Base-by-base conservation (phyloP, 2,113 vertebrate species). In the Rallus limicola region DNA sequence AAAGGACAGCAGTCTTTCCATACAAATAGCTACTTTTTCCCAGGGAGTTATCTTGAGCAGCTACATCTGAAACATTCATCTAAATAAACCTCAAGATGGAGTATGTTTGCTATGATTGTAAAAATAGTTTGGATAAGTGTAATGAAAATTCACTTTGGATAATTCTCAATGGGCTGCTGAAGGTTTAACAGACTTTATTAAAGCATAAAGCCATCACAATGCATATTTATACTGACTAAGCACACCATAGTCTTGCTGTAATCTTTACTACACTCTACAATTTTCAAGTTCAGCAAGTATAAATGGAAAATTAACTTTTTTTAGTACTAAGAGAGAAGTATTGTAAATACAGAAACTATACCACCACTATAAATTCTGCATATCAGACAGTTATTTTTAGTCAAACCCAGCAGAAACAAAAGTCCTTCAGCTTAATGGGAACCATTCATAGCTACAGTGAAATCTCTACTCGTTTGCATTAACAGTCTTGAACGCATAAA, bases 291-390 rank as follows among this genome's bases (percentile, higher is more conserved):
- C 58, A 85, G 67, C 63, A 53, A 72, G 93, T 60, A 56, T 29
- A 88, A 86, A 82, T 75, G 40, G 90, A 92, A 94, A 93, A 88
- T 76, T 64, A 55, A 36, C 58, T 84, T 89, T 84, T 91, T 90
- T 72, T 10, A 85, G 28, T 63, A 85, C 52, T 21, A 82, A 71
- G 21, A 81, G 31, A 93, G 91, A 79, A 17, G 34, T 53, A 87
- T 75, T 63, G 40, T 33, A 85, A 82, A 90, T 33, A 82, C 29
- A 68, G 60, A 72, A 90, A 69, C 44, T 64, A 48, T n/a, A 92
- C 29, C 24, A 34, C 20, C 10, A 48, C 18, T 53, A 76, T 60
- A 86, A 90, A 88, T 69, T 88, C 76, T 44, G 38, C 16, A 3
- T 64, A 76, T 85, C 86, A 68, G 62, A 76, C 25, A 42, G 29